A percentile compares a stretch with the other conserved stretches of the same genome.
These are phyloP conservation scores for Macropodus opercularis DNA, from an alignment of 2,797 vertebrate species.

Conservation along the genomic window DNA sequence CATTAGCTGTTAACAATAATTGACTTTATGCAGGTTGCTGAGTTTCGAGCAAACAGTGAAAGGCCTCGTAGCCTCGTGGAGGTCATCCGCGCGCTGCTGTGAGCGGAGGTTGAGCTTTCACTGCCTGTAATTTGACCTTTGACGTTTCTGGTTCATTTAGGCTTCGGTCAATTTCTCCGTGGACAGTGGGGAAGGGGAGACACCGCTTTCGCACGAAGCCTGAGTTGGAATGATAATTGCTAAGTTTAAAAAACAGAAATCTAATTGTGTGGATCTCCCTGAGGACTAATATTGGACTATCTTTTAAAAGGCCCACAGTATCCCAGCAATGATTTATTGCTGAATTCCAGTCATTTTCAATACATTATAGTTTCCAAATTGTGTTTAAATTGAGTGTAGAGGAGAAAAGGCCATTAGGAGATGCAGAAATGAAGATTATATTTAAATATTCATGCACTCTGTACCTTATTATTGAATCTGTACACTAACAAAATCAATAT, in stretches of 20 bases:
- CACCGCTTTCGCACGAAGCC: slow-evolving; percentile 94
- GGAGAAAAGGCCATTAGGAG: slow-evolving; percentile 99
- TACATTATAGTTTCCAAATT: slow-evolving; percentile 99
- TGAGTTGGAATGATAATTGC: slow-evolving; percentile 96
- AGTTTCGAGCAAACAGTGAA: slow-evolving; percentile 62
- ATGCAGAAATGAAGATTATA: slow-evolving; percentile 99
- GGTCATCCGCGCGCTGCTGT: slow-evolving; percentile 49
- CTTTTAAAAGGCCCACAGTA: slow-evolving; percentile 97
- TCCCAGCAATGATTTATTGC: slow-evolving; percentile 99
- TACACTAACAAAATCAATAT: slow-evolving; percentile 99
- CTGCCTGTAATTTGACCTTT: slow-evolving; percentile 88
- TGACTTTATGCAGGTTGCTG: slow-evolving; percentile 58
- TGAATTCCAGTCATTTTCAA: slow-evolving; percentile 99
- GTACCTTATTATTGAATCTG: slow-evolving; percentile 99
- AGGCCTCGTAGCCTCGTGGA: slow-evolving; percentile 39
- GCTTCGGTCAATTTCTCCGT: slow-evolving; percentile 75
- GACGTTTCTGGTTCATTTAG: slow-evolving; percentile 80
- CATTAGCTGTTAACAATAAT: slow-evolving; percentile 79
- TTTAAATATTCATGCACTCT: slow-evolving; percentile 99
- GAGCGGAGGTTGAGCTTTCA: slow-evolving; percentile 82
- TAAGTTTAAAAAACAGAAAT: slow-evolving; percentile 98
- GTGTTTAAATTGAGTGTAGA: slow-evolving; percentile 99
- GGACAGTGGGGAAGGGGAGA: slow-evolving; percentile 76
- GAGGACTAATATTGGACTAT: slow-evolving; percentile 95
- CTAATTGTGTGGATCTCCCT: slow-evolving; percentile 93